Percentiles rank a stretch among this genome's conserved stretches.
Evolutionary conservation across 1,140 invertebrate genomes (phyloP).

Genomic region (Hermetia illucens): DNA sequence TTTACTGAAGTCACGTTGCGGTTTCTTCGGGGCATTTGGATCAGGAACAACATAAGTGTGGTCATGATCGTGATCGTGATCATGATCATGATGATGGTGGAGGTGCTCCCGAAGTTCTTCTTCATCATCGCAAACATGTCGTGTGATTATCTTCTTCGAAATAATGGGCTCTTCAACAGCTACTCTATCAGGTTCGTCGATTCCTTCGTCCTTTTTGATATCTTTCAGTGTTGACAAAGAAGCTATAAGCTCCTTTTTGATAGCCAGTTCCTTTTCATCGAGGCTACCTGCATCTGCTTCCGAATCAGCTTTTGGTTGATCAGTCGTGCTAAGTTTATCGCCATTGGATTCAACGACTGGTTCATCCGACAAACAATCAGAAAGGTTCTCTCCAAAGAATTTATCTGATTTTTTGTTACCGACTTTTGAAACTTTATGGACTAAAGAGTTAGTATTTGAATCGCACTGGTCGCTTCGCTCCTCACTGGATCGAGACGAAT

Average conservation of each 20-base stretch:
- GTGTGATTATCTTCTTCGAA: background rate
- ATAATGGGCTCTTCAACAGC: background rate
- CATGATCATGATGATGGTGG: slow-evolving; percentile 3
- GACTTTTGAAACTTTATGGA: slow-evolving; percentile 1
- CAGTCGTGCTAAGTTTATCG: background rate
- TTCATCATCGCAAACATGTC: background rate
- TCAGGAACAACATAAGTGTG: background rate
- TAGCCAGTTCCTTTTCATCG: background rate
- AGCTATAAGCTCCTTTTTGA: background rate
- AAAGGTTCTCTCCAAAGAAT: slow-evolving; percentile 7
- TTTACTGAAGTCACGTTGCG: slow-evolving; percentile 3
- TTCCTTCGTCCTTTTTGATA: background rate
- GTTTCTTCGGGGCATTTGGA: slow-evolving; percentile 2
- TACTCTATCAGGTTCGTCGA: background rate
- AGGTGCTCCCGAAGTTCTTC: background rate
- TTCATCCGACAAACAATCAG: slow-evolving; percentile 3
- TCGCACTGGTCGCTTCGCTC: too few species aligned
- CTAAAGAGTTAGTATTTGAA: background rate
- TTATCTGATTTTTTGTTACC: slow-evolving; percentile 7
- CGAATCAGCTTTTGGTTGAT: background rate
- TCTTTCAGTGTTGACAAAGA: too few species aligned
- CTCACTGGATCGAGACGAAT: too few species aligned
- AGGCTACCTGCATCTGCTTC: background rate
- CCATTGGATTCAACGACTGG: background rate
- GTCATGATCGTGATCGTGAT: background rate